Evolutionary conservation across 1,140 invertebrate species (phyloP).

Genomic region (Batillaria attramentaria): DNA sequence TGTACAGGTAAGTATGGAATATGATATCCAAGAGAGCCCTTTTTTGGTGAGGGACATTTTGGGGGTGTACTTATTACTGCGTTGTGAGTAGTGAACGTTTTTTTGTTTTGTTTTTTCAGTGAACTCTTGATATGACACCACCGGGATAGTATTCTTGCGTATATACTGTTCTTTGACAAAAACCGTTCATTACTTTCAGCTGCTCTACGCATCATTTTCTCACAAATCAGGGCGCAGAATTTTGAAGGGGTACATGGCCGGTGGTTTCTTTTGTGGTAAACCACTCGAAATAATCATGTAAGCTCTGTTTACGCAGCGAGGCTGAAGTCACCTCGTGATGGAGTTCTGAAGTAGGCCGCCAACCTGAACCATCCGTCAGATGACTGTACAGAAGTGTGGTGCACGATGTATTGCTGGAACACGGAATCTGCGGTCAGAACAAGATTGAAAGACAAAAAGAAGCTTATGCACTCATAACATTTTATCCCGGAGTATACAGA

Average conservation of each 20-base stretch:
- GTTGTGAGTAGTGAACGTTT: too few relatives aligned
- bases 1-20: too few relatives aligned
- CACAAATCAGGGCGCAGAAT: neutral
- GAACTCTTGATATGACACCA: too few relatives aligned
- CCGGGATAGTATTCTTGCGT: neutral
- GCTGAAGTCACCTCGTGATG: neutral
- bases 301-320: neutral
- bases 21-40: too few relatives aligned
- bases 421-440: neutral
- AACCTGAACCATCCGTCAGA: neutral
- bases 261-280: neutral
- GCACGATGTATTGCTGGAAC: neutral
- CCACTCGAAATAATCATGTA: neutral
- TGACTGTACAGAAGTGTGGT: neutral
- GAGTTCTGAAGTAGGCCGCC: neutral
- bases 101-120: too few relatives aligned
- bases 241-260: neutral
- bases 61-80: too few relatives aligned
- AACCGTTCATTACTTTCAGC: too few relatives aligned
- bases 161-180: neutral
- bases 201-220: too few relatives aligned
- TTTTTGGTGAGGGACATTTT: too few relatives aligned
- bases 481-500: too few relatives aligned
- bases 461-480: too few relatives aligned
- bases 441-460: neutral